Evolutionary conservation across 2,888 invertebrate genomes (phyloP), one percentile per base, ranked within the genome.

Genomic region (Phasia obesa): DNA sequence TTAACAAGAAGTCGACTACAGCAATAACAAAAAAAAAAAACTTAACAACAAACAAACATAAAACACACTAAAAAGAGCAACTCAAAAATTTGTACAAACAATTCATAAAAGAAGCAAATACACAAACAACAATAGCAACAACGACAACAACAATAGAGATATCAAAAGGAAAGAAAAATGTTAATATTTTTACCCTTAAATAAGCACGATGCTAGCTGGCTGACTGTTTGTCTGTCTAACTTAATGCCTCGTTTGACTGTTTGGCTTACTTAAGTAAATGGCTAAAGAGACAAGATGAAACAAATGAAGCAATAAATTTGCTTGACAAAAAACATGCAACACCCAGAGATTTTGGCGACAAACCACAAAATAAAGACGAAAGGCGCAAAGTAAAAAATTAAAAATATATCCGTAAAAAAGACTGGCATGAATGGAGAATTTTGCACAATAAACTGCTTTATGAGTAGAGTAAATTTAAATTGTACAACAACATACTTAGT

Each of bases 231-330:
- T 35, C 42, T 69, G 17, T 7, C 42, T 38, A 49, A 59, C 64
- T 57, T 38, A 65, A 65, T 57, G 74, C 65, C 75, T 75, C 49
- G 21, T 53, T 69, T 47, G 51, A 2, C 15, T 57, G 53, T 53
- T 23, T 55, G 31, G 23, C 35, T 77, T 60, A 38, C 67, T 67
- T 42, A 69, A 51, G 73, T 67, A 59, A 53, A 62, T 53, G 74
- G 74, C 74, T 59, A 59, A 74, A 74, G 75, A 79, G 71, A 79
- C 71, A 76, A 76, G 83, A 76, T 79, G 75, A 71, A 83, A 89
- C 89, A 89, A 89, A 89, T 89, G 87, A 89, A 89, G 89, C 88
- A 89, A 89, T 89, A 89, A 88, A 89, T 89, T 88, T 89, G 75
- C 85, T 86, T 89, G 88, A 89, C 88, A 87, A 88, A 88, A 88